phyloP scores from a whole-genome alignment of 2,888 invertebrate genomes.

The Erebia ligea region DNA sequence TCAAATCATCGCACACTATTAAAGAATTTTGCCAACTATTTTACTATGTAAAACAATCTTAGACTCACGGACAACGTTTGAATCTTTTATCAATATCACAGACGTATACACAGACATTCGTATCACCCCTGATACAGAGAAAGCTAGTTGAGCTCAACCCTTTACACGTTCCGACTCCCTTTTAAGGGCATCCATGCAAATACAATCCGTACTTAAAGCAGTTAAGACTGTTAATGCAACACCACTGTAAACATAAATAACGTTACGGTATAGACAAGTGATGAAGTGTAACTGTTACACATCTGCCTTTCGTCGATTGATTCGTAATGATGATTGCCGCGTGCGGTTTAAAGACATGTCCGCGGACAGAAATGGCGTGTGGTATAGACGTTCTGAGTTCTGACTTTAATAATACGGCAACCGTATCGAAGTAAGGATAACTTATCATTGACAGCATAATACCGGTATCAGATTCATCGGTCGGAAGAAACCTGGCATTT shows the following conservation, averaged over 20 bases:
- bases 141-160: constrained; percentile 58
- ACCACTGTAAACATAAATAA: constrained; percentile 7
- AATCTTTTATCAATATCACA: not conserved
- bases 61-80: too few relatives aligned
- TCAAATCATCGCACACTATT: too few relatives aligned
- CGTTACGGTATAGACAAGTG: constrained; percentile 46
- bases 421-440: constrained; percentile 60
- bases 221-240: constrained; percentile 34
- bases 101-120: not conserved
- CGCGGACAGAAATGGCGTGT: constrained; percentile 61
- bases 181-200: constrained; percentile 38
- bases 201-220: constrained; percentile 40
- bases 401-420: constrained; percentile 69
- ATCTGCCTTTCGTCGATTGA: constrained; percentile 69
- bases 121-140: constrained; percentile 17
- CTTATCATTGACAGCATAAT: constrained; percentile 68
- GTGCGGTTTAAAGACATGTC: constrained; percentile 66
- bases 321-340: constrained; percentile 65
- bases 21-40: too few relatives aligned
- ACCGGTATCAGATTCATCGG: constrained; percentile 49
- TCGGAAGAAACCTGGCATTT: constrained; percentile 44
- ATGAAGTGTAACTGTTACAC: constrained; percentile 74
- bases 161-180: constrained; percentile 53
- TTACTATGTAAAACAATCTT: too few relatives aligned
- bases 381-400: constrained; percentile 65